These are phyloP conservation scores for Phyllostomus hastatus DNA, from an alignment of 2,113 vertebrate species.

Conservation along the genomic window DNA sequence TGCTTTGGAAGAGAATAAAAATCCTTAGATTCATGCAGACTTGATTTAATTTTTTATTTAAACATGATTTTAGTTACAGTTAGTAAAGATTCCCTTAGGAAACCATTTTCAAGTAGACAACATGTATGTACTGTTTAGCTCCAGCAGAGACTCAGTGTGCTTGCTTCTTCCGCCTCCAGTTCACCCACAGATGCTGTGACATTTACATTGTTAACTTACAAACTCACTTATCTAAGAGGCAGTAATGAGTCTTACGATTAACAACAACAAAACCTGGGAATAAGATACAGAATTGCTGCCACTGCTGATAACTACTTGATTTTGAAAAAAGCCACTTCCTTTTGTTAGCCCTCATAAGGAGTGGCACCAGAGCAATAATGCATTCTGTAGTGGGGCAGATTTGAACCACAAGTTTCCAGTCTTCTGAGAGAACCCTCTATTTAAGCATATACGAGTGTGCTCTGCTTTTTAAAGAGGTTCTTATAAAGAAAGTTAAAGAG, in stretches of 20 bases:
- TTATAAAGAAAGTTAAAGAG: not conserved
- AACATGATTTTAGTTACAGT: not conserved
- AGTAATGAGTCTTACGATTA: not conserved
- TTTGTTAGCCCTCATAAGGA: not conserved
- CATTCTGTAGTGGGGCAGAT: not conserved
- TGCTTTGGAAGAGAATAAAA: not conserved
- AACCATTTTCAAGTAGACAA: not conserved
- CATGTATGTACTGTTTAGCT: not conserved
- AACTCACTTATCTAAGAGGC: not conserved
- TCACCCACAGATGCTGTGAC: not conserved
- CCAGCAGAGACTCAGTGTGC: not conserved
- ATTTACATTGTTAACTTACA: not conserved
- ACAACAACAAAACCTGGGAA: not conserved
- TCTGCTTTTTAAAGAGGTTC: not conserved
- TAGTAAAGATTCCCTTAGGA: not conserved
- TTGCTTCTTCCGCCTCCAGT: not conserved
- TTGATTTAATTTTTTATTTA: not conserved
- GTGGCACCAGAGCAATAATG: not conserved
- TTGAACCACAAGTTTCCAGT: not conserved
- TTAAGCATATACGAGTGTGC: not conserved
- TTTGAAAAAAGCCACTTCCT: not conserved
- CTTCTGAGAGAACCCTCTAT: not conserved
- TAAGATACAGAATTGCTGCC: conserved; percentile 2
- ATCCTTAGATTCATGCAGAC: not conserved
- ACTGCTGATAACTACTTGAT: not conserved